phyloP scores from a whole-genome alignment of 2,113 vertebrate genomes.

The Otolemur garnettii region DNA sequence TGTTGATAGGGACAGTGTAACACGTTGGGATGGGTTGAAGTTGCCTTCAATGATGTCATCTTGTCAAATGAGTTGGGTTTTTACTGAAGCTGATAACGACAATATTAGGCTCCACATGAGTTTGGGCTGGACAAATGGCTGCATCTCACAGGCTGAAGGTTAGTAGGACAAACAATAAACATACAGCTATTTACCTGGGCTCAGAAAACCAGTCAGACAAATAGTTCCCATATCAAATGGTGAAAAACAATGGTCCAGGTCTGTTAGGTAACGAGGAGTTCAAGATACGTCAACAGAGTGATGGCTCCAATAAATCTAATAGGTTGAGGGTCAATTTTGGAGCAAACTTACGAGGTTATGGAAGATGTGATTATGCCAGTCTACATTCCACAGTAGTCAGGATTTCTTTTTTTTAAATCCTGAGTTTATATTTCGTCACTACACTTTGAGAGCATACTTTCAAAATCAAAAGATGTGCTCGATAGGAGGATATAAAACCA shows the following conservation, averaged over 20 bases:
- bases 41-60: background rate
- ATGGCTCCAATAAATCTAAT: background rate
- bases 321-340: conserved; percentile 8
- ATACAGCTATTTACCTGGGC: background rate
- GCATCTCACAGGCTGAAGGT: background rate
- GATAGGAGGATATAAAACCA: background rate
- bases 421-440: background rate
- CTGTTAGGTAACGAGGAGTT: background rate
- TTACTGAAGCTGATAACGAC: background rate
- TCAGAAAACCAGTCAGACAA: conserved; percentile 30
- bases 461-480: conserved; percentile 19
- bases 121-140: background rate
- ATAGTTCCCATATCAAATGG: background rate
- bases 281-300: background rate
- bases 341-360: background rate
- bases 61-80: background rate
- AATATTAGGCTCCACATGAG: background rate
- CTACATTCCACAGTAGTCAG: background rate
- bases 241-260: background rate
- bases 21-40: background rate
- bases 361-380: background rate
- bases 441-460: background rate
- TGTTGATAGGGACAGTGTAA: background rate
- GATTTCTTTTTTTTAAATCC: background rate
- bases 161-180: conserved; percentile 16